phyloP scores from a whole-genome alignment of 64 coral and sea anemone species.

The Pocillopora verrucosa region DNA sequence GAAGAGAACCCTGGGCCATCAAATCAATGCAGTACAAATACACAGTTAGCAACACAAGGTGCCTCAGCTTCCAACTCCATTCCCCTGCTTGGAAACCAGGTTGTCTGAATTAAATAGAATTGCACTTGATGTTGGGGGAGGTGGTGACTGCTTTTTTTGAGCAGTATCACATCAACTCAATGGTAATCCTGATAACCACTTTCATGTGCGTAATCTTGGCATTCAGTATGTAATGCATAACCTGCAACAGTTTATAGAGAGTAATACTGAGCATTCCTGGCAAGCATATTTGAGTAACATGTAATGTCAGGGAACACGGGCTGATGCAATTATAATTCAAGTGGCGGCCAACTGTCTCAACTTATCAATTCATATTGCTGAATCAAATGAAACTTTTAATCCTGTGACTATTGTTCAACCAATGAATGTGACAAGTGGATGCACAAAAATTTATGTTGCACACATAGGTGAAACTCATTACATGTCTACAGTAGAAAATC shows the following conservation, averaged over 20 bases:
- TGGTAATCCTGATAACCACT: slow-evolving; percentile 8
- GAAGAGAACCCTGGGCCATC: slow-evolving; percentile 49
- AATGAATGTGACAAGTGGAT: too few relatives aligned
- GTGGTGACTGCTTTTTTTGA: slow-evolving; percentile 29
- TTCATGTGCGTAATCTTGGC: slow-evolving; percentile 13
- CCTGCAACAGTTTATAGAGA: slow-evolving; percentile 48
- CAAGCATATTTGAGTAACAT: too few relatives aligned
- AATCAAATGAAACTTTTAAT: too few relatives aligned
- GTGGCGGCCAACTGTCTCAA: too few relatives aligned
- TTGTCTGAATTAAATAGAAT: slow-evolving; percentile 35
- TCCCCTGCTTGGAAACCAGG: slow-evolving; percentile 27
- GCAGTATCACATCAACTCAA: slow-evolving; percentile 17
- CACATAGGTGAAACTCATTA: slow-evolving; percentile 34
- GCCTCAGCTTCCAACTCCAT: slow-evolving; percentile 10
- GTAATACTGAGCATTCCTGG: too few relatives aligned
- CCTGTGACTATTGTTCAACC: too few relatives aligned
- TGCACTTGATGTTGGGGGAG: slow-evolving; percentile 42
- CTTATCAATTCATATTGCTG: too few relatives aligned
- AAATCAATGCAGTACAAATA: slow-evolving; percentile 26
- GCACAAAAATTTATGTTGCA: slow-evolving; percentile 17
- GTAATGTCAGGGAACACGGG: too few relatives aligned
- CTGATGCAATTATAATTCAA: too few relatives aligned
- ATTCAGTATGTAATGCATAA: slow-evolving; percentile 48
- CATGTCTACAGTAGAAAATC: too few relatives aligned
- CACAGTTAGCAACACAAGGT: slow-evolving; percentile 9